phyloP scores from a whole-genome alignment of 64 coral and sea anemone genomes.

The Pachyseris speciosa region DNA sequence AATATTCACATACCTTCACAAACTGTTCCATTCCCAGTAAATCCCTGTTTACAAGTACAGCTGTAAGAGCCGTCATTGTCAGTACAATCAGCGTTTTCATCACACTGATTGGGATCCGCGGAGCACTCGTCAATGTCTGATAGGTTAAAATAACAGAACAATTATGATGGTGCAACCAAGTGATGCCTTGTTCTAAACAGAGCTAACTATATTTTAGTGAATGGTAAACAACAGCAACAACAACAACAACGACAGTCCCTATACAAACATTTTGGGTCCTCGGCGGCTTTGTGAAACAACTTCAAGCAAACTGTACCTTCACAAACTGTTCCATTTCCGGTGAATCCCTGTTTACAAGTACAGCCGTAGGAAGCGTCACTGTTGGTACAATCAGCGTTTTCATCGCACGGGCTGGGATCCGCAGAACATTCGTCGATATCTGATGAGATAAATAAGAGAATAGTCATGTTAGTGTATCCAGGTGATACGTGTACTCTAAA shows the following conservation, averaged over 20 bases:
- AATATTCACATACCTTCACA: no score
- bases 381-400: conserved; percentile 29
- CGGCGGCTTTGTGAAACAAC: neutral
- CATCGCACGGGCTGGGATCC: neutral
- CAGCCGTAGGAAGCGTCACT: conserved; percentile 22
- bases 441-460: neutral
- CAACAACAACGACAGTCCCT: no score
- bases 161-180: no score
- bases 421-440: conserved; percentile 38
- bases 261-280: no score
- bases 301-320: conserved; percentile 15
- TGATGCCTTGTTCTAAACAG: no score
- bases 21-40: conserved; percentile 53
- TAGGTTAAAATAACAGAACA: no score
- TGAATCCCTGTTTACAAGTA: conserved; percentile 30
- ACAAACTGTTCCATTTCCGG: conserved; percentile 32
- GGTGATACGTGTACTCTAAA: no score
- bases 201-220: no score
- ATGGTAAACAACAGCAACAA: no score
- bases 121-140: conserved; percentile 22
- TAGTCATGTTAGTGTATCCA: no score
- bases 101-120: conserved; percentile 33
- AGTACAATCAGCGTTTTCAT: conserved; percentile 68
- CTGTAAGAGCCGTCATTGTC: conserved; percentile 78
- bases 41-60: conserved; percentile 72